A percentile compares a stretch with the other conserved stretches of the same genome.
Conservation (phyloP, 2,888 invertebrate genomes). For the Drosophila longiperda region DNA sequence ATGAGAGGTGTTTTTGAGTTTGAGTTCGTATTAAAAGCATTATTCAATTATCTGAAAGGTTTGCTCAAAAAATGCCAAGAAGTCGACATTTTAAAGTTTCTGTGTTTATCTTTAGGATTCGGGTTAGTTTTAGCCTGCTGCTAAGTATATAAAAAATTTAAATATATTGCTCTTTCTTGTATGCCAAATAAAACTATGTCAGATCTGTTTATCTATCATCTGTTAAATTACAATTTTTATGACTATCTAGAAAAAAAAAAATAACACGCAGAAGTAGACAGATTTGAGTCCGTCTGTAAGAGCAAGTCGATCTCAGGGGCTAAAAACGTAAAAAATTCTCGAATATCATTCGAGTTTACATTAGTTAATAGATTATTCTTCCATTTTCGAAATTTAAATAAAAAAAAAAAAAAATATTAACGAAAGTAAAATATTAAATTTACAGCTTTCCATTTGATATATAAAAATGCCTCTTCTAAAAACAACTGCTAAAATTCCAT, state of each 20-base stretch:
- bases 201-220: background rate
- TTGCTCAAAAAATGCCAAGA: background rate
- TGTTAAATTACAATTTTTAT: background rate
- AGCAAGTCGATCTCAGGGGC: no score
- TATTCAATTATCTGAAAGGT: constrained; percentile 31
- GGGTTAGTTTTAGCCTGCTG: constrained; percentile 18
- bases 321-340: background rate
- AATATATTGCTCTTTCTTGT: background rate
- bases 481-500: background rate
- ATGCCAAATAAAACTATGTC: background rate
- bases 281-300: background rate
- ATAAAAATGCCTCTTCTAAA: background rate
- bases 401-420: background rate
- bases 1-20: constrained; percentile 6
- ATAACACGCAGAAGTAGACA: background rate
- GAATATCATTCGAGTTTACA: background rate
- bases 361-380: background rate
- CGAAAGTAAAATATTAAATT: accelerated
- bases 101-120: background rate
- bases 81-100: background rate
- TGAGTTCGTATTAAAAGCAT: constrained; percentile 16
- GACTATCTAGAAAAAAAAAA: background rate
- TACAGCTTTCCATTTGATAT: background rate
- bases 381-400: background rate
- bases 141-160: background rate